These are phyloP conservation scores for Verasper variegatus DNA, from an alignment of 2,113 vertebrate genomes.

Conservation along the genomic window DNA sequence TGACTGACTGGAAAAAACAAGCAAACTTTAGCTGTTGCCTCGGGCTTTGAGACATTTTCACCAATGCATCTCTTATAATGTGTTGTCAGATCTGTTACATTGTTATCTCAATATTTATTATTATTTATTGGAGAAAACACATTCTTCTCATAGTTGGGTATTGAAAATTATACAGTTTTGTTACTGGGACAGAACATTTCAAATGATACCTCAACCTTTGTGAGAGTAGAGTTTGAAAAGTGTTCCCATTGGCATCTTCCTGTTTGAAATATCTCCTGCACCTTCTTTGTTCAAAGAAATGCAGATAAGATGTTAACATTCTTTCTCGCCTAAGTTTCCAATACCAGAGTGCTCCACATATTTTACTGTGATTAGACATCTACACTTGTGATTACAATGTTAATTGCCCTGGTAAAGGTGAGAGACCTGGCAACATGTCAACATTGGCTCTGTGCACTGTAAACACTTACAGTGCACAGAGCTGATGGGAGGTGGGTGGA, in stretches of 20 bases:
- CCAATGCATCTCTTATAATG: no score
- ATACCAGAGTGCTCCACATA: not conserved
- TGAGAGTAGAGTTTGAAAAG: no score
- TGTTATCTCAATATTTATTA: no score
- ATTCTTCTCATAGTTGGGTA: no score
- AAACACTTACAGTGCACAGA: no score
- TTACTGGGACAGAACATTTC: no score
- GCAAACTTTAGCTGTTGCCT: not conserved
- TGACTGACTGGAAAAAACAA: not conserved
- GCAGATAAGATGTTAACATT: not conserved
- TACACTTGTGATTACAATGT: not conserved
- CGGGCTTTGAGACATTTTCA: not conserved
- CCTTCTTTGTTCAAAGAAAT: not conserved
- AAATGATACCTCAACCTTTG: no score
- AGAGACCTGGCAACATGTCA: not conserved
- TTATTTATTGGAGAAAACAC: no score
- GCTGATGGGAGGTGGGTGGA: not conserved
- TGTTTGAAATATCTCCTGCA: no score
- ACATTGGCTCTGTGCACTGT: not conserved
- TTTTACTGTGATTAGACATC: not conserved
- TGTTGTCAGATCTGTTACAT: no score
- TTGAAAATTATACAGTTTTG: no score
- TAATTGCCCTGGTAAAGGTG: not conserved
- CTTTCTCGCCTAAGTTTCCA: not conserved
- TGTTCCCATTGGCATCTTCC: no score